phyloP scores from a whole-genome alignment of 2,797 vertebrate genomes.

The Novumbra hubbsi region DNA sequence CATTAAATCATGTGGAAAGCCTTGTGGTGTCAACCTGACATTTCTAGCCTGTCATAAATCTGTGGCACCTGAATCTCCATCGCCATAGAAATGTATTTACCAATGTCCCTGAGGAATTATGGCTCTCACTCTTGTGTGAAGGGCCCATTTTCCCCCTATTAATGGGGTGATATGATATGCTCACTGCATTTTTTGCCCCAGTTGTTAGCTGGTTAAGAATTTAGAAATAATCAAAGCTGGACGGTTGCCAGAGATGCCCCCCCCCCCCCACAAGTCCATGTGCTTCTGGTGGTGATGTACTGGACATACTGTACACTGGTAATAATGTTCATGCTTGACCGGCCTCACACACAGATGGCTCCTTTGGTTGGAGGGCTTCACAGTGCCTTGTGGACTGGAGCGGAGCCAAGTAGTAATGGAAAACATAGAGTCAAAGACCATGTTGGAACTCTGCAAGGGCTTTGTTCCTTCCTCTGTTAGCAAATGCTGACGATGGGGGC shows the following conservation, averaged over 20 bases:
- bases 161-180: slow-evolving; percentile 44
- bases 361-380: slow-evolving; percentile 28
- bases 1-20: neutral
- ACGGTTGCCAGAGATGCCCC: neutral
- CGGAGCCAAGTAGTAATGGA: slow-evolving; percentile 61
- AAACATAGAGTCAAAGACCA: slow-evolving; percentile 53
- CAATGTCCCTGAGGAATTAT: neutral
- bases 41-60: neutral
- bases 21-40: neutral
- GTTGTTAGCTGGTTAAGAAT: slow-evolving; percentile 10
- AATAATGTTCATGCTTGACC: slow-evolving; percentile 8
- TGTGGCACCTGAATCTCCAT: neutral
- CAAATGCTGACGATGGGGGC: slow-evolving; percentile 43
- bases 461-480: slow-evolving; percentile 67
- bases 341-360: slow-evolving; percentile 42
- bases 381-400: slow-evolving; percentile 51
- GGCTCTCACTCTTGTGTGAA: slow-evolving; percentile 48
- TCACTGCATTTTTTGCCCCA: slow-evolving; percentile 24
- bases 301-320: neutral
- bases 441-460: slow-evolving; percentile 49
- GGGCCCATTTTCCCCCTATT: slow-evolving; percentile 17
- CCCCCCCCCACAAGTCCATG: neutral
- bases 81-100: neutral
- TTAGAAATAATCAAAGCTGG: neutral
- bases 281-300: neutral